Percentiles rank a stretch among this genome's conserved stretches.
Evolutionary conservation across 2,113 vertebrate genomes (phyloP).

Genomic region (Limanda limanda): DNA sequence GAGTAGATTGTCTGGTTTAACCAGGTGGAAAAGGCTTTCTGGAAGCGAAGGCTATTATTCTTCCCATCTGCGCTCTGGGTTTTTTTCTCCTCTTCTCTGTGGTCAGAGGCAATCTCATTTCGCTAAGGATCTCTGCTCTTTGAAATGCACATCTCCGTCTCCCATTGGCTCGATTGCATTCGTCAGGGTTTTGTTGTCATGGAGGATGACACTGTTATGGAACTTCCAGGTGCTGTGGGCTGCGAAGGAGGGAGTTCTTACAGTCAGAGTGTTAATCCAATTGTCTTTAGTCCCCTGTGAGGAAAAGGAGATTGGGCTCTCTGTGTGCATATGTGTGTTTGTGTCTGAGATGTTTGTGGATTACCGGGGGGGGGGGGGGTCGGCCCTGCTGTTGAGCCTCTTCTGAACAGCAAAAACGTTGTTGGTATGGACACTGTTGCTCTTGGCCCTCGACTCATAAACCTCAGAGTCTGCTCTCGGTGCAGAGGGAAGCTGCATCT

Average conservation of each 20-base stretch:
- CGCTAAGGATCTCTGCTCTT: slow-evolving; percentile 3
- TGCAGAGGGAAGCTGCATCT: slow-evolving; percentile 11
- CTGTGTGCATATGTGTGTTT: slow-evolving; percentile 26
- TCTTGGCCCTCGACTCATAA: slow-evolving; percentile 40
- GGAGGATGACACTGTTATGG: slow-evolving; percentile 25
- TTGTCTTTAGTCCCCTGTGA: slow-evolving; percentile 52
- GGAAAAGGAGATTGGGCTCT: slow-evolving; percentile 46
- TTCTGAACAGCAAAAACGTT: slow-evolving; percentile 32
- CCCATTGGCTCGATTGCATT: slow-evolving; percentile 22
- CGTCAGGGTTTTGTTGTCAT: slow-evolving; percentile 30
- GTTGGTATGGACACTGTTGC: slow-evolving; percentile 34
- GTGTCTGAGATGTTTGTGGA: slow-evolving; percentile 59
- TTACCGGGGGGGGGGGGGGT: slow-evolving; percentile 34
- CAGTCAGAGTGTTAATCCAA: slow-evolving; percentile 54
- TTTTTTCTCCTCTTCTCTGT: background rate
- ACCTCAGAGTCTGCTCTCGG: slow-evolving; percentile 22
- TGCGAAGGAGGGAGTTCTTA: slow-evolving; percentile 4
- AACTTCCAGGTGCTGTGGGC: slow-evolving; percentile 33
- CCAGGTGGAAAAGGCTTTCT: slow-evolving; percentile 64
- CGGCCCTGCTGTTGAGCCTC: slow-evolving; percentile 34
- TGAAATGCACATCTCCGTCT: slow-evolving; percentile 22
- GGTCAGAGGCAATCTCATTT: slow-evolving; percentile 22
- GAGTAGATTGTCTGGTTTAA: slow-evolving; percentile 57
- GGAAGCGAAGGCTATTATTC: slow-evolving; percentile 40
- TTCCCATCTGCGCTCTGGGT: background rate